Evolutionary conservation across 2,113 vertebrate species (phyloP).

Genomic region (Hippocampus guttulatus): DNA sequence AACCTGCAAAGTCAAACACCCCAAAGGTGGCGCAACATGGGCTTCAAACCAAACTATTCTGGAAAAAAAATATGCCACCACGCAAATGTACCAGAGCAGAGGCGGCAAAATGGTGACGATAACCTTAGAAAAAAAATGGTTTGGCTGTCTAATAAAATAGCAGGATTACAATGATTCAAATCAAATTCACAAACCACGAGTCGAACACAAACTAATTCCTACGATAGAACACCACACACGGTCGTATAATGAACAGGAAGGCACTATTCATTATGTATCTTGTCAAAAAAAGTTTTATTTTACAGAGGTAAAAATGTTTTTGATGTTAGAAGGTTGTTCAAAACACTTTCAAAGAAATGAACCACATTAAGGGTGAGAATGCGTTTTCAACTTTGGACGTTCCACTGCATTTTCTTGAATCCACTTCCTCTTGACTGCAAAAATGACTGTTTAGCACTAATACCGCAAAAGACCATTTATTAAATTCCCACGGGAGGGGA

Average conservation of each 20-base stretch:
- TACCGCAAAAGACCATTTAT: not conserved
- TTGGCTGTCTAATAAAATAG: not conserved
- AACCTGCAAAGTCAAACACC: not conserved
- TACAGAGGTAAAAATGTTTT: not conserved
- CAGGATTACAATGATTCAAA: too few relatives aligned
- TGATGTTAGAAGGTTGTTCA: not conserved
- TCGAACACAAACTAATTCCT: too few relatives aligned
- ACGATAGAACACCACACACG: too few relatives aligned
- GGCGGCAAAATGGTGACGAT: not conserved
- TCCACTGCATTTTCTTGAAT: not conserved
- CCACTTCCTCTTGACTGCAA: not conserved
- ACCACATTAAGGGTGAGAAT: not conserved
- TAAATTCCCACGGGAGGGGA: not conserved
- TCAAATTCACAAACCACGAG: too few relatives aligned
- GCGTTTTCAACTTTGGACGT: not conserved
- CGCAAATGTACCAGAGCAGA: not conserved
- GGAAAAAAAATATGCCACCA: not conserved
- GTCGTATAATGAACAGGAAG: too few relatives aligned
- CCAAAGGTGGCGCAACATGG: not conserved
- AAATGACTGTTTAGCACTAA: conserved; percentile 8
- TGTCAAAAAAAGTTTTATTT: not conserved
- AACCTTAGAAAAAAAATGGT: not conserved
- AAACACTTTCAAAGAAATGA: not conserved
- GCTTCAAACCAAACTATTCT: not conserved
- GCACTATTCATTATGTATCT: too few relatives aligned